A percentile compares a stretch with the other conserved stretches of the same genome.
These are phyloP conservation scores for Isoperla grammatica DNA, from an alignment of 2,888 invertebrate genomes.

Conservation along the genomic window DNA sequence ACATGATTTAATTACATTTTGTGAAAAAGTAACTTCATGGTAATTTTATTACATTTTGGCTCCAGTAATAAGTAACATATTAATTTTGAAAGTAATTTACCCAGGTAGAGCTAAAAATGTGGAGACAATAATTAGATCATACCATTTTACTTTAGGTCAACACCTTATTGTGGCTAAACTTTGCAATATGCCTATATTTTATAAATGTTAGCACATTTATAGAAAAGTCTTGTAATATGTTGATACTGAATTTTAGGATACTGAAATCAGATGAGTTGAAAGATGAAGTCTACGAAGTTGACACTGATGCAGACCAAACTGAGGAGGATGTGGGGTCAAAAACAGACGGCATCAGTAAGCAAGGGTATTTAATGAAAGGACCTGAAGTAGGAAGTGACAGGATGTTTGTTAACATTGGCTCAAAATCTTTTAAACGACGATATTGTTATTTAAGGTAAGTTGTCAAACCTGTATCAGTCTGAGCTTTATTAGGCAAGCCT, in stretches of 20 bases:
- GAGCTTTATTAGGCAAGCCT: too few relatives aligned
- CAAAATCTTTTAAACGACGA: conserved; percentile 86
- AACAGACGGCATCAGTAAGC: conserved; percentile 76
- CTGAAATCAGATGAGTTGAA: conserved; percentile 55
- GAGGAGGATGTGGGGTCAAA: conserved; percentile 55
- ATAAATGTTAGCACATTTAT: conserved; percentile 4
- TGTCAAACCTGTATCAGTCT: neutral
- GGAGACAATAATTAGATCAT: neutral
- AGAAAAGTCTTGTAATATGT: conserved; percentile 10
- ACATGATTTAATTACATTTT: too few relatives aligned
- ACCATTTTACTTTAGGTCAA: conserved; percentile 1
- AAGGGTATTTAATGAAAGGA: conserved; percentile 86
- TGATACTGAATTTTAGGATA: conserved; percentile 38
- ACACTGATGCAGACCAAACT: conserved; percentile 75
- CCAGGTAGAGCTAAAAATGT: conserved; percentile 32
- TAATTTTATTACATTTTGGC: too few relatives aligned
- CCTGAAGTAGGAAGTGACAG: conserved; percentile 86
- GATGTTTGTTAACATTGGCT: conserved; percentile 86
- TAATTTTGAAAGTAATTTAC: too few relatives aligned
- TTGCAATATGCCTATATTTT: conserved; percentile 3
- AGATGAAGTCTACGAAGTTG: conserved; percentile 86
- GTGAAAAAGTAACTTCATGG: too few relatives aligned
- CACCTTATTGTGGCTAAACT: neutral
- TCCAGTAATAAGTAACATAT: too few relatives aligned
- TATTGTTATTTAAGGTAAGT: conserved; percentile 69